Percentiles rank a stretch among this genome's conserved stretches.
These are phyloP conservation scores for Synanthedon andrenaeformis DNA, from an alignment of 2,888 invertebrate genomes.

Conservation along the genomic window DNA sequence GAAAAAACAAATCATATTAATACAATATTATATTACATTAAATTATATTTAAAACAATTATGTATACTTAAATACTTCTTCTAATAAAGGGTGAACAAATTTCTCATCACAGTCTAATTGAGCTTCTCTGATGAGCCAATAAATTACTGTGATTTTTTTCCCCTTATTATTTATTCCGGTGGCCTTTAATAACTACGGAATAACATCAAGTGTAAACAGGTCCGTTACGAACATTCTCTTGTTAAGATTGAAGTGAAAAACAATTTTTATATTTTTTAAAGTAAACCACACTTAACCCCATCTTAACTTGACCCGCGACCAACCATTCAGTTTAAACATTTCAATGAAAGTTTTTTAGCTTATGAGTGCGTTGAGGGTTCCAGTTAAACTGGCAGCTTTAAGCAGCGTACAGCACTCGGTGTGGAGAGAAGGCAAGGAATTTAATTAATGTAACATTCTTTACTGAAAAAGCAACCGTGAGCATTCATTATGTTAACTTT, in stretches of 20 bases:
- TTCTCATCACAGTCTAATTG: too few relatives aligned
- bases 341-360: neutral
- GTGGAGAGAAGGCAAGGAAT: slow-evolving; percentile 30
- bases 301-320: slow-evolving; percentile 13
- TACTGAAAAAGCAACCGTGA: slow-evolving; percentile 20
- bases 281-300: slow-evolving; percentile 18
- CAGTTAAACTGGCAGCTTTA: slow-evolving; percentile 18
- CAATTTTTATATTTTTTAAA: slow-evolving; percentile 35
- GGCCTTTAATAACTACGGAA: neutral
- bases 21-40: too few relatives aligned
- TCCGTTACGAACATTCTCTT: slow-evolving; percentile 9
- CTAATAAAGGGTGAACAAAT: too few relatives aligned
- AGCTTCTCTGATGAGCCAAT: too few relatives aligned
- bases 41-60: too few relatives aligned
- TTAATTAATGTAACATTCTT: slow-evolving; percentile 50
- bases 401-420: slow-evolving; percentile 14
- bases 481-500: slow-evolving; percentile 19
- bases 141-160: too few relatives aligned
- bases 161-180: too few relatives aligned
- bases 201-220: neutral
- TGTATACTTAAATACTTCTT: too few relatives aligned
- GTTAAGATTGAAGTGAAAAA: slow-evolving; percentile 28
- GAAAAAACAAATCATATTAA: too few relatives aligned
- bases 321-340: slow-evolving; percentile 16
- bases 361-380: slow-evolving; percentile 12